phyloP scores from a whole-genome alignment of 2,797 vertebrate species.

The Ctenopoma multispine region DNA sequence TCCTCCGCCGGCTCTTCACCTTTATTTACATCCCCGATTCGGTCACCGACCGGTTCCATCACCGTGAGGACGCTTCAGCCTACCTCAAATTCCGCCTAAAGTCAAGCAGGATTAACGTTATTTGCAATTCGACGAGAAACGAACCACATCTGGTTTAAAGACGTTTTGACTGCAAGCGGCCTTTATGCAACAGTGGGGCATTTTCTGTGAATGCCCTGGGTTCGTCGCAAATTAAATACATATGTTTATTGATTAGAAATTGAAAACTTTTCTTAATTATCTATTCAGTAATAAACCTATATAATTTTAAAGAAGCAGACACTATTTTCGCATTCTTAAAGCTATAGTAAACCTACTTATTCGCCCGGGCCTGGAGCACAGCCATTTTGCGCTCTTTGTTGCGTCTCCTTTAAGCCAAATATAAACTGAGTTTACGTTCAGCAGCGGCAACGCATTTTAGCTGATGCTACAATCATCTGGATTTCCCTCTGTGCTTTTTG shows the following conservation, averaged over 20 bases:
- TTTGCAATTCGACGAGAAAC: conserved; percentile 59
- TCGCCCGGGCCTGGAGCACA: conserved; percentile 65
- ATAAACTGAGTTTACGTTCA: conserved; percentile 68
- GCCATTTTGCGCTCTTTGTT: conserved; percentile 84
- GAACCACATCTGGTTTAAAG: conserved; percentile 65
- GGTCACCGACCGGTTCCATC: conserved; percentile 80
- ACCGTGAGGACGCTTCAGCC: conserved; percentile 45
- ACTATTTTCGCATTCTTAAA: conserved; percentile 86
- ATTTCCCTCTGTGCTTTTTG: background rate
- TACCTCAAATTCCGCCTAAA: conserved; percentile 31
- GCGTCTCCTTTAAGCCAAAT: conserved; percentile 90
- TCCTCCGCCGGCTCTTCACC: conserved; percentile 67
- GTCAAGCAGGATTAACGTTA: conserved; percentile 59
- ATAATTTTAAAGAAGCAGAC: conserved; percentile 86
- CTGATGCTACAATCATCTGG: conserved; percentile 47
- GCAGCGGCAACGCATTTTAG: conserved; percentile 31
- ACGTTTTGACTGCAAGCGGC: conserved; percentile 76
- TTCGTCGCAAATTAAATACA: conserved; percentile 71
- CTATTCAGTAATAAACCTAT: conserved; percentile 80
- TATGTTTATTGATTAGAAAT: conserved; percentile 66
- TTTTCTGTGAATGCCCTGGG: conserved; percentile 71
- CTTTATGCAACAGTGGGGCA: conserved; percentile 78
- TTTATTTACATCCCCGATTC: conserved; percentile 76
- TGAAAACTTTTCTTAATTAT: conserved; percentile 81
- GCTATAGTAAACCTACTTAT: conserved; percentile 86